Evolutionary conservation across 2,113 vertebrate species (phyloP).

Genomic region (Pterocles orientalis): DNA sequence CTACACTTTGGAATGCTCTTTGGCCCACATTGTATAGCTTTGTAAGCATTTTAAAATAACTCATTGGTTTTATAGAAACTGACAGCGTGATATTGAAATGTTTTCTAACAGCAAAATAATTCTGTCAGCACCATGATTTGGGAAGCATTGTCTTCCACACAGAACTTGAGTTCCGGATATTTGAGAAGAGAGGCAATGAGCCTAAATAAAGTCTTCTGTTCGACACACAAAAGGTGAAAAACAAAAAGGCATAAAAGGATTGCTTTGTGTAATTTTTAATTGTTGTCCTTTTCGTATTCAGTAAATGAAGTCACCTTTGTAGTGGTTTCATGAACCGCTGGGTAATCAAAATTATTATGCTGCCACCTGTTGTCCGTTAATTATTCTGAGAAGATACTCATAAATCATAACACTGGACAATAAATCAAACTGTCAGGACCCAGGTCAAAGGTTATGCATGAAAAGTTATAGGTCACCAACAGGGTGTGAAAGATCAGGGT

Average conservation of each 20-base stretch:
- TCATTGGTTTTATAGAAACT: background rate
- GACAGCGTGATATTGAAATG: conserved; percentile 47
- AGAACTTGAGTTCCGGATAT: conserved; percentile 9
- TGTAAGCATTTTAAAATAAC: conserved; percentile 29
- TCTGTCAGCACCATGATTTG: conserved; percentile 5
- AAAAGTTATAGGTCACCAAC: conserved; percentile 93
- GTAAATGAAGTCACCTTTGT: conserved; percentile 88
- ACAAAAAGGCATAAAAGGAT: conserved; percentile 66
- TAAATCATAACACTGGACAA: conserved; percentile 99
- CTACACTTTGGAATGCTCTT: background rate
- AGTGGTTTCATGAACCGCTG: conserved; percentile 85
- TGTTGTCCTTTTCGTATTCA: conserved; percentile 77
- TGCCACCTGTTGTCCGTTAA: conserved; percentile 99
- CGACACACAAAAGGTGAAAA: conserved; percentile 60
- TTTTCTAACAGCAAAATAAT: conserved; percentile 24
- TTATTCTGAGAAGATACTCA: conserved; percentile 97
- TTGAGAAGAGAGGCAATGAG: conserved; percentile 41
- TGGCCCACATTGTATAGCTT: background rate
- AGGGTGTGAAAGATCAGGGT: conserved; percentile 90
- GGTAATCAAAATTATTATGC: conserved; percentile 88
- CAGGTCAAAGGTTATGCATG: conserved; percentile 89
- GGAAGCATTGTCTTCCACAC: conserved; percentile 31
- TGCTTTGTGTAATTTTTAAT: conserved; percentile 78
- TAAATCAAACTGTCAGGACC: conserved; percentile 99
- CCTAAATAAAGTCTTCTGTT: conserved; percentile 75